Percentiles rank a stretch among this genome's conserved stretches.
Evolutionary conservation across 1,140 invertebrate species (phyloP).

Genomic region (Steinernema khuongi): DNA sequence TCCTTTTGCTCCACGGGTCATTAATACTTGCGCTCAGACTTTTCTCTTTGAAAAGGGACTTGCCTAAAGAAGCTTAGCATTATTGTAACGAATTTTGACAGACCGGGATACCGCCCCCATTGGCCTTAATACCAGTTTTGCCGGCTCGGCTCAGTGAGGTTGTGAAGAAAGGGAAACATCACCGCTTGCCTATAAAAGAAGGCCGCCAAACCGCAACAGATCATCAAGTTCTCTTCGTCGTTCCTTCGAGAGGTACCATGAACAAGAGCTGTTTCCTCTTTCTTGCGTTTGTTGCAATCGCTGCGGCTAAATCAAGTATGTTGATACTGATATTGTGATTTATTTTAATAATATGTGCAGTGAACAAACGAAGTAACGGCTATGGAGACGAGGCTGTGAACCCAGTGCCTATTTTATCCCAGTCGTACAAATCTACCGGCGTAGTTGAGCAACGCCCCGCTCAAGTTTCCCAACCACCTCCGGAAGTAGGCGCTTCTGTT

Average conservation of each 20-base stretch:
- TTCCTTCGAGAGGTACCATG: not conserved
- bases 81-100: not conserved
- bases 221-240: not conserved
- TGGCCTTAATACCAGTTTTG: slow-evolving; percentile 14
- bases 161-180: slow-evolving; percentile 15
- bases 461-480: not conserved
- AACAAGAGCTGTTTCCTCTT: not conserved
- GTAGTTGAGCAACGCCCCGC: not conserved
- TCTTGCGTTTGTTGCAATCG: not conserved
- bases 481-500: slow-evolving; percentile 3
- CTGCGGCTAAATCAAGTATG: not conserved
- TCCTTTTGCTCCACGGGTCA: not conserved
- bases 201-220: not conserved
- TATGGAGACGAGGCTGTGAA: slow-evolving; percentile 26
- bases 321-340: not conserved
- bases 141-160: not conserved
- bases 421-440: not conserved
- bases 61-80: not conserved
- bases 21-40: not conserved
- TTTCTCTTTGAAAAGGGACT: not conserved
- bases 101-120: not conserved
- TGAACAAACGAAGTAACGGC: slow-evolving; percentile 20
- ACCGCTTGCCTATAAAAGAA: slow-evolving; percentile 9
- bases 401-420: slow-evolving; percentile 1
- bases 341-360: not conserved